These are phyloP conservation scores for Eptesicus fuscus DNA, from an alignment of 2,113 vertebrate genomes.

Conservation along the genomic window DNA sequence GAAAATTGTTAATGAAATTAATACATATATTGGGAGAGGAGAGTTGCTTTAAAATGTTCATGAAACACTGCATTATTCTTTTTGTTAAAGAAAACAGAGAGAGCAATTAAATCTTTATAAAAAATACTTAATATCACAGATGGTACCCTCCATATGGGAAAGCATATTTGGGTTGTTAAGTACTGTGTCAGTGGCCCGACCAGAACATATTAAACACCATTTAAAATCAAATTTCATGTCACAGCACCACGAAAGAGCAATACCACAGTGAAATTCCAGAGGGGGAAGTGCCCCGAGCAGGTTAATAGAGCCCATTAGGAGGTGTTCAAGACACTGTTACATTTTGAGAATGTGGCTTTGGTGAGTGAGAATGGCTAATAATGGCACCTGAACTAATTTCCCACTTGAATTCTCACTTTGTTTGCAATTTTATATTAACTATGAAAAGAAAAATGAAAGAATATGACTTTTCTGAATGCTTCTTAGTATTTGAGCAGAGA, in stretches of 20 bases:
- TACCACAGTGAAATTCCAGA: neutral
- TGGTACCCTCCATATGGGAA: neutral
- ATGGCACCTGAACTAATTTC: slow-evolving; percentile 15
- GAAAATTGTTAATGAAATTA: neutral
- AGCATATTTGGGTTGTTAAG: neutral
- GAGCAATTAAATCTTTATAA: neutral
- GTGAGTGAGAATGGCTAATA: neutral
- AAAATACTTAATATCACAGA: neutral
- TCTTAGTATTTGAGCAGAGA: neutral
- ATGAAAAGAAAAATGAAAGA: neutral
- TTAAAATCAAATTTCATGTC: slow-evolving; percentile 21
- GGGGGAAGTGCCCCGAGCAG: neutral
- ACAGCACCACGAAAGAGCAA: neutral
- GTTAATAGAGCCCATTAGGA: neutral
- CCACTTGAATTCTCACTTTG: slow-evolving; percentile 1
- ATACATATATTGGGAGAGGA: neutral
- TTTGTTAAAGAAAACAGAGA: neutral
- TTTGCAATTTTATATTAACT: neutral
- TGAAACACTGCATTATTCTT: neutral
- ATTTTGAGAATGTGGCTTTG: neutral
- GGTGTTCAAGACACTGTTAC: neutral
- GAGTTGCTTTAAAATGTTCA: neutral
- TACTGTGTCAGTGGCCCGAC: neutral
- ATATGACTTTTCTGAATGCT: neutral
- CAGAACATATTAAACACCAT: neutral